A percentile compares a stretch with the other conserved stretches of the same genome.
phyloP scores from a whole-genome alignment of 2,113 vertebrate species.

The Dissostichus mawsoni region DNA sequence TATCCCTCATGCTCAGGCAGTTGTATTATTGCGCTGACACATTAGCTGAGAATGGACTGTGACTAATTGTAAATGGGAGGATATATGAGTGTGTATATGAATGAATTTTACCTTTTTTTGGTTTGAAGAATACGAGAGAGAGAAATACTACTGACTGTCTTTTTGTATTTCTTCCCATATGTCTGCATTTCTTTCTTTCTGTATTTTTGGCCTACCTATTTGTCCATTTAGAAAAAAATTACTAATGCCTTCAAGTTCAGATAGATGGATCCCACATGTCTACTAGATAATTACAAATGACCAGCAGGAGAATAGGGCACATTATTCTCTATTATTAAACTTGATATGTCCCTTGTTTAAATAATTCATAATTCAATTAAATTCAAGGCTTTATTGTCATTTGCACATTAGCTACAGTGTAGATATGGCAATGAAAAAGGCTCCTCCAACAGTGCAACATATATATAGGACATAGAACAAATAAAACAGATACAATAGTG shows the following conservation, averaged over 20 bases:
- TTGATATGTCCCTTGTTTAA: neutral
- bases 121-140: too few relatives aligned
- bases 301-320: neutral
- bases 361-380: too few relatives aligned
- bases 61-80: conserved; percentile 45
- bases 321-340: neutral
- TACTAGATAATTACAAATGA: neutral
- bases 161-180: neutral
- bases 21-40: conserved; percentile 75
- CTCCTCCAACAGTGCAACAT: too few relatives aligned
- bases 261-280: neutral
- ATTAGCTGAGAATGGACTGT: conserved; percentile 67
- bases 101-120: too few relatives aligned
- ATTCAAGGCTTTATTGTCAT: too few relatives aligned
- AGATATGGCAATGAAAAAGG: too few relatives aligned
- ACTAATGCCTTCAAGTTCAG: neutral
- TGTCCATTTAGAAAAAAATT: neutral
- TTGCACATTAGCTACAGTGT: too few relatives aligned
- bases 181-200: neutral
- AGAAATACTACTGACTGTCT: neutral
- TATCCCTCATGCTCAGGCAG: conserved; percentile 65
- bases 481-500: too few relatives aligned
- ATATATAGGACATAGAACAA: too few relatives aligned
- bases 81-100: conserved; percentile 16
- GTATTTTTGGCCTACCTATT: neutral